A percentile compares a stretch with the other conserved stretches of the same genome.
Conservation (phyloP, 2,797 vertebrate species). For the Gobionotothen gibberifrons region DNA sequence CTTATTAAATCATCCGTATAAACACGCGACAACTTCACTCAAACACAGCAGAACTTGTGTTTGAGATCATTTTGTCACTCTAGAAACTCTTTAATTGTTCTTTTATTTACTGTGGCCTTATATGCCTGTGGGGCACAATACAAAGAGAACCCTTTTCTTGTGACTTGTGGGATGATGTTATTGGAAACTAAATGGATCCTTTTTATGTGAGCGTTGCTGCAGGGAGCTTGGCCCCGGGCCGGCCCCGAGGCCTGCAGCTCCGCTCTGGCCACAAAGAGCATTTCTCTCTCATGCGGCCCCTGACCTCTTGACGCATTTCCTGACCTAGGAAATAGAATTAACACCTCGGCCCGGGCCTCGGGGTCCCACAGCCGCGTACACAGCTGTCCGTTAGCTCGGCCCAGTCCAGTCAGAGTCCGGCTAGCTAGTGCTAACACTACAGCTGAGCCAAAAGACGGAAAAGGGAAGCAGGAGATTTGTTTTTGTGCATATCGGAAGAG, state of each 20-base stretch:
- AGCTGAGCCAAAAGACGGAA: constrained; percentile 27
- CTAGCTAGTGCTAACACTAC: constrained; percentile 6
- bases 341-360: constrained; percentile 78
- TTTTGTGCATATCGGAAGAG: constrained; percentile 19
- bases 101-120: constrained; percentile 32
- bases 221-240: constrained; percentile 57
- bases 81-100: not conserved
- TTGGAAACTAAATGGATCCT: constrained; percentile 64
- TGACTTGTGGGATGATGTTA: constrained; percentile 55
- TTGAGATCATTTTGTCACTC: not conserved
- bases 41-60: constrained; percentile 11
- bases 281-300: constrained; percentile 71
- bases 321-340: constrained; percentile 89
- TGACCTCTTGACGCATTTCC: constrained; percentile 83
- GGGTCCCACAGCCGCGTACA: constrained; percentile 64
- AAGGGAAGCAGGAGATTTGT: constrained; percentile 27
- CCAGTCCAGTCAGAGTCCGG: constrained; percentile 46
- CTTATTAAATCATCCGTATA: constrained; percentile 6
- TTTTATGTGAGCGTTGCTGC: constrained; percentile 69
- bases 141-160: constrained; percentile 7
- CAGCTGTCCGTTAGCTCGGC: constrained; percentile 75
- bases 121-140: constrained; percentile 1
- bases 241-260: constrained; percentile 45
- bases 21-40: constrained; percentile 16
- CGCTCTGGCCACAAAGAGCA: constrained; percentile 61